These are phyloP conservation scores for Netelia inedita DNA, from an alignment of 2,888 invertebrate genomes.

Conservation along the genomic window DNA sequence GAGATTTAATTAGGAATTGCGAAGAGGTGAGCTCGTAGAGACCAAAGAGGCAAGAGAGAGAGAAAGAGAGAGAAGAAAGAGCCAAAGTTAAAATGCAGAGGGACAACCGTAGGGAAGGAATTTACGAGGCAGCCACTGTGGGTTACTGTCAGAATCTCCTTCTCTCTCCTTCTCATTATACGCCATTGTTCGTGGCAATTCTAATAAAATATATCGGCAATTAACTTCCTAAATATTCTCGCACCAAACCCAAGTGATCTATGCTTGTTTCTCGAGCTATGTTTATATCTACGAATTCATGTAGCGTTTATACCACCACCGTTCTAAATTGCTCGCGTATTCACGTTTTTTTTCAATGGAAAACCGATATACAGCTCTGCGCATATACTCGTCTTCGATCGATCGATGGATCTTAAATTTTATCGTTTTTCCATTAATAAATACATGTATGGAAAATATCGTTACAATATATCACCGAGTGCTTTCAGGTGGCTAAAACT, in stretches of 20 bases:
- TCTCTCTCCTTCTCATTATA: conserved; percentile 19
- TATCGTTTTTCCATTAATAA: neutral
- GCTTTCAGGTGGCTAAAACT: conserved; percentile 21
- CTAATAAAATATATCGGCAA: conserved; percentile 84
- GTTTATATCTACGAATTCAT: neutral
- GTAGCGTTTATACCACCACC: neutral
- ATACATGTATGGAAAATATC: neutral
- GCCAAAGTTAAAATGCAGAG: conserved; percentile 79
- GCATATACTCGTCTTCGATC: conserved; percentile 16
- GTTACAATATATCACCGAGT: too few species aligned
- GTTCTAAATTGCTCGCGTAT: conserved; percentile 82
- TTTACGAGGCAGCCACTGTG: conserved; percentile 80
- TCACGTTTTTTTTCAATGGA: conserved; percentile 82
- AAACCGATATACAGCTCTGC: conserved; percentile 72
- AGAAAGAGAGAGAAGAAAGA: conserved; percentile 31
- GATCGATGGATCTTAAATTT: conserved; percentile 42
- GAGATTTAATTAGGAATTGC: conserved; percentile 80
- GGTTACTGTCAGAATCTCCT: neutral
- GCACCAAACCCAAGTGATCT: conserved; percentile 82
- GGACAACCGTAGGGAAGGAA: conserved; percentile 81
- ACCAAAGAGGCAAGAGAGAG: conserved; percentile 37
- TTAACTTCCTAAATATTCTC: conserved; percentile 85
- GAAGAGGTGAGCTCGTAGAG: conserved; percentile 63
- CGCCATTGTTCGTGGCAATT: conserved; percentile 74
- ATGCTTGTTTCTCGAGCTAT: conserved; percentile 71